Base-by-base conservation (phyloP, 1,140 invertebrate genomes). In the Drosophila melanica region DNA sequence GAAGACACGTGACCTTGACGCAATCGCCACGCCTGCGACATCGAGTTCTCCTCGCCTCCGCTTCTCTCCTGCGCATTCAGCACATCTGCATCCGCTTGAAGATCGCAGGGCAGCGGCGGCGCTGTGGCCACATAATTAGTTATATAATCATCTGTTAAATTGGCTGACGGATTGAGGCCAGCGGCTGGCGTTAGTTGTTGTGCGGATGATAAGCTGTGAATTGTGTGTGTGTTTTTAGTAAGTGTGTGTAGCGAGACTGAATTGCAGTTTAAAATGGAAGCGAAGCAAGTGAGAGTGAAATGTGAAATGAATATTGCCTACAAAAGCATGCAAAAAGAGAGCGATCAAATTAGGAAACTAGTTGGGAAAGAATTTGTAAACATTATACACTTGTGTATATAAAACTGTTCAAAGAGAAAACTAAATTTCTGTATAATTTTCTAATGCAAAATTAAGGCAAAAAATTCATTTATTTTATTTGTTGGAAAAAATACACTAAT, bases 141-240 rank as follows among this genome's bases (percentile, higher is more conserved):
- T 18, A 39, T 8, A 27, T 35, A 47, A 37, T 57, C 53, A 16
- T 55, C 41, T 18, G 30, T 16, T 30, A 60, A 51, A 23, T 20
- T 48, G 14, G 16, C 35, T 23, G 35, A 16, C 27, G 41, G 18
- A 54, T 12, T 42, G 9, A 7, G 33, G n/a, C 41, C 42, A 6
- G 30, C 51, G 2, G 30, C 8, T 4, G 18, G 9, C 2, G 33
- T 7, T 44, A 57, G 3, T 45, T 16, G 42, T 5, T 27, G 8
- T 3, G 42, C 16, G 6, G 62, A 39, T 1, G 62, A 39, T 1
- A 57, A 10, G 33, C 63, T 66, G 63, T 37, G 60, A 66, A 59
- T 54, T 37, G 39, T 41, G 51, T 47, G 30, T 59, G 27, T 20
- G 7, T 45, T 20, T 45, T 35, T 11, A 23, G 7, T 27, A 18